phyloP scores from a whole-genome alignment of 2,113 vertebrate genomes.

The Natator depressus region DNA sequence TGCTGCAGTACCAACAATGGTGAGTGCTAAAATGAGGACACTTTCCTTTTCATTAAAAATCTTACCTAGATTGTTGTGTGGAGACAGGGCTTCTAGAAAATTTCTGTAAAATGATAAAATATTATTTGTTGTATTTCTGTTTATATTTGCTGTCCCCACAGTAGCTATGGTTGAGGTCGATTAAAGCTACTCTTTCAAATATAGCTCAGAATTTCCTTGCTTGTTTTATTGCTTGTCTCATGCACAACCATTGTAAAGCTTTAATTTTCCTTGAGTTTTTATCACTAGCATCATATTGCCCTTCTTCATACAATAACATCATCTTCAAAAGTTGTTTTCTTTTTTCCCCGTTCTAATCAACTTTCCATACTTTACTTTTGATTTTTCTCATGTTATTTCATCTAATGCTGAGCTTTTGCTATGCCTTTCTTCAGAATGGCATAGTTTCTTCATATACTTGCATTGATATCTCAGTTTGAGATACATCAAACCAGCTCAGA shows the following conservation, averaged over 20 bases:
- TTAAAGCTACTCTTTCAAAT: background rate
- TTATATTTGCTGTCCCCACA: background rate
- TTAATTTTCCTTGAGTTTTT: slow-evolving; percentile 7
- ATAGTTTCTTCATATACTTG: background rate
- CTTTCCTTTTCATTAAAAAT: background rate
- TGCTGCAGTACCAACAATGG: background rate
- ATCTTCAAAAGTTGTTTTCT: background rate
- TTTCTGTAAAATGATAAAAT: background rate
- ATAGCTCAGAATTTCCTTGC: background rate
- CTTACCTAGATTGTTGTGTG: background rate
- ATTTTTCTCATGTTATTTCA: background rate
- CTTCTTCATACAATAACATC: background rate
- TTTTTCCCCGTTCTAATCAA: background rate
- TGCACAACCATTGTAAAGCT: background rate
- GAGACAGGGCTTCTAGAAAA: background rate
- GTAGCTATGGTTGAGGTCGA: background rate
- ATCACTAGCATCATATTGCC: background rate
- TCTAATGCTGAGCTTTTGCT: background rate
- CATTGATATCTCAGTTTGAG: background rate
- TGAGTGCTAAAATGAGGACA: background rate
- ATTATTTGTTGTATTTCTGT: background rate
- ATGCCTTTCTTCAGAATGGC: background rate
- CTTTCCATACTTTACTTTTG: background rate
- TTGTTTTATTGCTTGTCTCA: background rate
- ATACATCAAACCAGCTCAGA: background rate